phyloP scores from a whole-genome alignment of 2,888 invertebrate genomes.

The Melieria picta region DNA sequence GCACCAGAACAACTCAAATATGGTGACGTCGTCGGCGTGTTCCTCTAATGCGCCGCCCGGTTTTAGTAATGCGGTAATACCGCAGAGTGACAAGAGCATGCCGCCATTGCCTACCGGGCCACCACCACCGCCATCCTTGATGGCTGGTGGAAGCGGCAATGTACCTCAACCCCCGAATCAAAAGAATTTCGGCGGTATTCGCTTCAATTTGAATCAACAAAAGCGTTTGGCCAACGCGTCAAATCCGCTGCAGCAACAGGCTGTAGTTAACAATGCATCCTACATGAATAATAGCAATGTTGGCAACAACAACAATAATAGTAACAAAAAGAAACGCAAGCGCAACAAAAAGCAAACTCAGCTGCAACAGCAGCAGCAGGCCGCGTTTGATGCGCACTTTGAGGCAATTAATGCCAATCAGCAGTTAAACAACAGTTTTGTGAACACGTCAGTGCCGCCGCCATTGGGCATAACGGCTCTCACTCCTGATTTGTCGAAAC shows the following conservation, averaged over 20 bases:
- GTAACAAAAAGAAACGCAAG: constrained; percentile 78
- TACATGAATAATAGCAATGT: neutral
- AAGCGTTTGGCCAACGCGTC: constrained; percentile 60
- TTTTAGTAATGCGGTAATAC: constrained; percentile 64
- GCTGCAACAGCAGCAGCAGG: constrained; percentile 54
- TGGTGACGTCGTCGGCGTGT: constrained; percentile 53
- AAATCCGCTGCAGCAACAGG: constrained; percentile 58
- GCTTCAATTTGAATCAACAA: constrained; percentile 69
- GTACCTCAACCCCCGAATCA: constrained; percentile 47
- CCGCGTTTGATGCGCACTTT: constrained; percentile 45
- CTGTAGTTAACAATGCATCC: constrained; percentile 28
- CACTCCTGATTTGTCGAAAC: constrained; percentile 57
- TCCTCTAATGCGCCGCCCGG: constrained; percentile 67
- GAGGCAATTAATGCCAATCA: constrained; percentile 34
- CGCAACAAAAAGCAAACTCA: constrained; percentile 72
- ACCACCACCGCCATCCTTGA: constrained; percentile 62
- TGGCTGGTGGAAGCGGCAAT: constrained; percentile 36
- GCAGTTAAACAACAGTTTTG: constrained; percentile 27
- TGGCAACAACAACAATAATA: constrained; percentile 15
- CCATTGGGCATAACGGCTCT: constrained; percentile 52
- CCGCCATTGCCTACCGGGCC: constrained; percentile 73
- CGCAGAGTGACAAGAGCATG: constrained; percentile 51
- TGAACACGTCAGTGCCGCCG: constrained; percentile 62
- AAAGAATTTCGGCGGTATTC: constrained; percentile 68
- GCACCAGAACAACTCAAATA: constrained; percentile 45